phyloP scores from a whole-genome alignment of 2,113 vertebrate species.

The Anolis carolinensis region DNA sequence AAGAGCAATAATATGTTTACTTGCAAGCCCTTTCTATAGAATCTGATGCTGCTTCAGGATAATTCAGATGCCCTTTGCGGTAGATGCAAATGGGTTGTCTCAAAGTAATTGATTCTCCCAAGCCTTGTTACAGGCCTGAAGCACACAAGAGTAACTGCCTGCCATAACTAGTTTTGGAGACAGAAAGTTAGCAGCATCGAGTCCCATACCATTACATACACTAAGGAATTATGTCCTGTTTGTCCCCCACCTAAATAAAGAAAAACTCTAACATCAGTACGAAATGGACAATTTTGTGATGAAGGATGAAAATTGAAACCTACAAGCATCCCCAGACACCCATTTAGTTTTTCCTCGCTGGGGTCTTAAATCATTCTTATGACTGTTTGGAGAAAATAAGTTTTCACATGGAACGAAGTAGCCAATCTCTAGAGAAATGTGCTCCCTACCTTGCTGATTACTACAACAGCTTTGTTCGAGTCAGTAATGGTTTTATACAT shows the following conservation, averaged over 20 bases:
- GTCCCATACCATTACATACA: not conserved
- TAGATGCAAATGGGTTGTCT: not conserved
- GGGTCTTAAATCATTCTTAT: conserved; percentile 30
- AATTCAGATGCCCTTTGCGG: no score
- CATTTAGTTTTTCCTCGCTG: conserved; percentile 13
- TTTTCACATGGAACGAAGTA: conserved; percentile 22
- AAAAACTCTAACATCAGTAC: not conserved
- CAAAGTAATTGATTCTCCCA: not conserved
- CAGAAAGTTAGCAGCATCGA: not conserved
- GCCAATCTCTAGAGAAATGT: conserved; percentile 7
- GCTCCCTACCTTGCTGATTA: conserved; percentile 2
- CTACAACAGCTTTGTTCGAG: not conserved
- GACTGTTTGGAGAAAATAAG: conserved; percentile 43
- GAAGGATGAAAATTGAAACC: conserved; percentile 39
- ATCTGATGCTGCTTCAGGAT: not conserved
- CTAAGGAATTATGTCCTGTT: not conserved
- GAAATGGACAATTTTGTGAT: conserved; percentile 9
- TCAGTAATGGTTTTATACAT: conserved; percentile 30
- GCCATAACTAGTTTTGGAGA: not conserved
- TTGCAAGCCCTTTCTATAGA: no score
- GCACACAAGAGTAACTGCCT: not conserved
- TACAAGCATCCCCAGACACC: conserved; percentile 24
- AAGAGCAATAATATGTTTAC: not conserved
- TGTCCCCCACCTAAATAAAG: not conserved
- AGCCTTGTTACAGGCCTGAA: not conserved